Conservation (phyloP, 2,888 invertebrate species). For the Ypsolopha sequella region DNA sequence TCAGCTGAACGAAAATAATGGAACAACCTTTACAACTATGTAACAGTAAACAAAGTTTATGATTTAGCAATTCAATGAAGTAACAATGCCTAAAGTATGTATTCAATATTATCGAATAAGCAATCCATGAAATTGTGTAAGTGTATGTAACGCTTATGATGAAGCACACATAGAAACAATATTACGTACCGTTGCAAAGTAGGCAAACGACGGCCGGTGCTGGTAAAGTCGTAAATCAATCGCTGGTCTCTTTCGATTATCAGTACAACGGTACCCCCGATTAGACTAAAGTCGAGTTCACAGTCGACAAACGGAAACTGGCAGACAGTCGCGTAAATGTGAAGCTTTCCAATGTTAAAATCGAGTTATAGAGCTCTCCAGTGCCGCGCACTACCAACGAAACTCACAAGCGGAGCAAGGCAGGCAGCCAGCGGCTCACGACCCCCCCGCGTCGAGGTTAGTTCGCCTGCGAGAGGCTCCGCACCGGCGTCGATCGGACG, state of each 20-base stretch:
- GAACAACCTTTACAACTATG: too few relatives aligned
- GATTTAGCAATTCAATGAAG: too few relatives aligned
- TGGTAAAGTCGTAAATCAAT: conserved; percentile 26
- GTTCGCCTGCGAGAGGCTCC: conserved; percentile 59
- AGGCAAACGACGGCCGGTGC: conserved; percentile 17
- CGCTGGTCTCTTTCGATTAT: conserved; percentile 38
- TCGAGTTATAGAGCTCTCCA: conserved; percentile 31
- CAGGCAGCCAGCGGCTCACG: conserved; percentile 17
- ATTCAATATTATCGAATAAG: too few relatives aligned
- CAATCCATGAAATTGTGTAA: too few relatives aligned
- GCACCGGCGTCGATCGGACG: conserved; percentile 44
- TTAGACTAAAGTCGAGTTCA: conserved; percentile 13
- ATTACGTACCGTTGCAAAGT: conserved; percentile 50
- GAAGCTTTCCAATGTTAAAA: conserved; percentile 50
- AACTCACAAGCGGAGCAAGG: conserved; percentile 24
- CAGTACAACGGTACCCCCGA: conserved; percentile 14
- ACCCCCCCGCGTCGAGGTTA: conserved; percentile 67
- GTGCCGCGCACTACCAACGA: conserved; percentile 40
- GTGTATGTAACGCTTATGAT: background rate
- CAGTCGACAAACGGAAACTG: conserved; percentile 30
- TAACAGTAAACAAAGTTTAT: too few relatives aligned
- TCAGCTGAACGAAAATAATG: background rate
- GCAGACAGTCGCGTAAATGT: conserved; percentile 43
- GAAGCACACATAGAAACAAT: background rate
- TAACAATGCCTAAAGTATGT: too few relatives aligned